phyloP scores from a whole-genome alignment of 2,888 invertebrate species.

The Euphydryas editha region DNA sequence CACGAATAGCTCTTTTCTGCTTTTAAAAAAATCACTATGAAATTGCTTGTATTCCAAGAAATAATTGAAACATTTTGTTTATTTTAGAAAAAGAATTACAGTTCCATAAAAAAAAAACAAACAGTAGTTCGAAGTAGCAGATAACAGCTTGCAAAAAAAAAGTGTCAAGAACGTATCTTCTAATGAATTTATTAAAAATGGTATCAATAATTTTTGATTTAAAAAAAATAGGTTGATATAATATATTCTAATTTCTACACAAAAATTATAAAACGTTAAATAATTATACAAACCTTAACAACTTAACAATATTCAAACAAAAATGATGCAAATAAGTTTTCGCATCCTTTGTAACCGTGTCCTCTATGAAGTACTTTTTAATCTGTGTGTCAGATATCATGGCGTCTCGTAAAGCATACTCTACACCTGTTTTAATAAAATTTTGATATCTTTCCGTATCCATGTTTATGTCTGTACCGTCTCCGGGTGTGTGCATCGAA shows the following conservation, averaged over 20 bases:
- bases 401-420: conserved; percentile 70
- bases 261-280: background rate
- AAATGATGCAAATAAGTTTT: conserved; percentile 75
- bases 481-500: conserved; percentile 71
- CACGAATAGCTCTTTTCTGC: too few relatives aligned
- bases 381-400: conserved; percentile 68
- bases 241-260: too few relatives aligned
- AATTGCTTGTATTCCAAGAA: too few relatives aligned
- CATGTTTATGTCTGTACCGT: conserved; percentile 61
- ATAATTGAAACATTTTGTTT: too few relatives aligned
- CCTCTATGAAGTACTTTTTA: conserved; percentile 66
- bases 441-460: conserved; percentile 71
- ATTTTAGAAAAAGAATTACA: too few relatives aligned
- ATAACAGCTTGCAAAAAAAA: too few relatives aligned
- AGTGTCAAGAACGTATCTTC: too few relatives aligned
- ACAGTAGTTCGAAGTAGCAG: too few relatives aligned
- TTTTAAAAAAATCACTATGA: too few relatives aligned
- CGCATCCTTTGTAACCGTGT: conserved; percentile 56
- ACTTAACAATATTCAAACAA: conserved; percentile 72
- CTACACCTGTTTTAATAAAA: conserved; percentile 69
- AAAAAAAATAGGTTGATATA: background rate
- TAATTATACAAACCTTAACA: conserved; percentile 61
- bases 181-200: too few relatives aligned
- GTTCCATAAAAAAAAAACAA: too few relatives aligned
- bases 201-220: too few relatives aligned